Evolutionary conservation across 2,888 invertebrate species (phyloP).

Genomic region (Caenorhabditis wallacei): DNA sequence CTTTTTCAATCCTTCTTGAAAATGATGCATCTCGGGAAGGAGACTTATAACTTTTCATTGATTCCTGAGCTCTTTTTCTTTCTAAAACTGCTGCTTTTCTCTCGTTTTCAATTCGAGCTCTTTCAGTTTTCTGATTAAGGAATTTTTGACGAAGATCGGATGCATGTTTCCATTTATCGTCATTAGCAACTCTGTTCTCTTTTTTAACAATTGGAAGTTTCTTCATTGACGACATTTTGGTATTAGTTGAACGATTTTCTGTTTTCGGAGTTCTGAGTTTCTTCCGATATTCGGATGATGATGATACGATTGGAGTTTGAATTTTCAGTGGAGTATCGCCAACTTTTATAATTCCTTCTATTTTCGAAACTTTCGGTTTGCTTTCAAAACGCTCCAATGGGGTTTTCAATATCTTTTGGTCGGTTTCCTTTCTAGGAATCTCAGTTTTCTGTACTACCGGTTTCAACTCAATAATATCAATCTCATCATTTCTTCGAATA

Average conservation of each 20-base stretch:
- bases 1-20: neutral
- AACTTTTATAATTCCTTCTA: neutral
- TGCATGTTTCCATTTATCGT: neutral
- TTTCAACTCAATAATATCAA: neutral
- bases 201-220: neutral
- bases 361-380: no score
- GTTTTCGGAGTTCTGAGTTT: neutral
- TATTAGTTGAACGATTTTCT: neutral
- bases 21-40: neutral
- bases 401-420: no score
- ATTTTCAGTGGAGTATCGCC: no score
- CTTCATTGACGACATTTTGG: neutral
- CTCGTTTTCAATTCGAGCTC: neutral
- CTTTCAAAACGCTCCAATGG: no score
- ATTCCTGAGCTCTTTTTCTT: neutral
- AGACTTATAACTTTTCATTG: slow-evolving; percentile 2
- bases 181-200: neutral
- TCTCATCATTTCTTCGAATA: neutral
- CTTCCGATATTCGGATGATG: neutral
- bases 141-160: slow-evolving; percentile 6
- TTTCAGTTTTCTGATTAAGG: neutral
- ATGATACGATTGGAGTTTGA: neutral
- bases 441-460: neutral
- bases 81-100: neutral
- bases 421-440: neutral